Percentiles rank a stretch among this genome's conserved stretches.
Conservation (phyloP, 2,888 invertebrate species). For the Agriopis aurantiaria region DNA sequence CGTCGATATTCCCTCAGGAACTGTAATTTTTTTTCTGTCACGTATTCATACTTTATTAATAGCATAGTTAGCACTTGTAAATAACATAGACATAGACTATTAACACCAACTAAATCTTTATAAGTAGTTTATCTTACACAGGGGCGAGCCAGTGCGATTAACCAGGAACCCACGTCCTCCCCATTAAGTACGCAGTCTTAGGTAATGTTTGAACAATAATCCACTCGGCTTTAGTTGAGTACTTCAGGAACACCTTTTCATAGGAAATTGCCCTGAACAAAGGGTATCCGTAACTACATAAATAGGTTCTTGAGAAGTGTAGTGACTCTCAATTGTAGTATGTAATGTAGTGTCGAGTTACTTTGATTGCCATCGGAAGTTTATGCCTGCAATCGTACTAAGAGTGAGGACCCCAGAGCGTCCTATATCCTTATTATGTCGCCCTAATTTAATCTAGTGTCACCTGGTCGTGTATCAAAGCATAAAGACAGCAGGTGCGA, state of each 20-base stretch:
- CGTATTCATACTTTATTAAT: too few species aligned
- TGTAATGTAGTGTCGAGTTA: too few species aligned
- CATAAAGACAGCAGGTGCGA: too few species aligned
- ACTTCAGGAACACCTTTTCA: constrained; percentile 13
- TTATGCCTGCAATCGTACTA: too few species aligned
- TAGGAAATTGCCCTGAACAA: constrained; percentile 11
- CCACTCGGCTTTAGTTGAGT: constrained; percentile 4
- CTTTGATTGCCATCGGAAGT: too few species aligned
- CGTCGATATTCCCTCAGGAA: too few species aligned
- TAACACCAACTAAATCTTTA: neutral
- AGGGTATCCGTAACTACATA: constrained; percentile 3
- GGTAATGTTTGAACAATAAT: constrained; percentile 14
- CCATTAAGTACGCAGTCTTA: constrained; percentile 2
- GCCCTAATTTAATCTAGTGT: too few species aligned
- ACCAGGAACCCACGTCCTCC: neutral
- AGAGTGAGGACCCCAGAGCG: too few species aligned
- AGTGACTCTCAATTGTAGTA: neutral
- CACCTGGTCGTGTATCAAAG: too few species aligned
- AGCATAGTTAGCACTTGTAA: too few species aligned
- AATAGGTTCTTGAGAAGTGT: neutral
- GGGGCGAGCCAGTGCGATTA: neutral
- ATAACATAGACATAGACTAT: neutral
- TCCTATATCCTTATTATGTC: too few species aligned
- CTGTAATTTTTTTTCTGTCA: too few species aligned
- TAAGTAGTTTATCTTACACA: neutral